These are phyloP conservation scores for Semicossyphus pulcher DNA, from an alignment of 2,113 vertebrate genomes.

Conservation along the genomic window DNA sequence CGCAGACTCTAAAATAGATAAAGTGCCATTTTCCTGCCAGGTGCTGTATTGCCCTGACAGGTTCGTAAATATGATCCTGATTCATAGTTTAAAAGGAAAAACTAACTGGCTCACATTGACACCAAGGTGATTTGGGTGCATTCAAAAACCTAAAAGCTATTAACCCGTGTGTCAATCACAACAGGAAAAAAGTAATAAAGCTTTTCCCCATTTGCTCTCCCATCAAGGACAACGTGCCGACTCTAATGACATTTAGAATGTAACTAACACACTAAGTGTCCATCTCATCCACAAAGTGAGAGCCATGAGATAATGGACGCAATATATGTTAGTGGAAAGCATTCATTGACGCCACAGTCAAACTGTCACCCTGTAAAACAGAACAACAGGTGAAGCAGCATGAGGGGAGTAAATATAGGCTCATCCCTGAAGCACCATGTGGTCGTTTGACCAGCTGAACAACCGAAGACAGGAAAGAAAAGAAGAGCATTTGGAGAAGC, in stretches of 20 bases:
- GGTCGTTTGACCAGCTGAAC: conserved; percentile 17
- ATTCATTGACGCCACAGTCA: conserved; percentile 56
- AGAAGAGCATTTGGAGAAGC: conserved; percentile 4
- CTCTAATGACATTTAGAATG: conserved; percentile 32
- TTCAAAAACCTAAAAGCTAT: conserved; percentile 3
- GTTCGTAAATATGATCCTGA: conserved; percentile 18
- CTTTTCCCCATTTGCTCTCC: not conserved
- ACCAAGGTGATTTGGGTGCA: not conserved
- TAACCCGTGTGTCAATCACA: conserved; percentile 6
- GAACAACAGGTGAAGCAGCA: conserved; percentile 75
- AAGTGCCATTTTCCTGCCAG: conserved; percentile 1
- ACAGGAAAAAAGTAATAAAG: not conserved
- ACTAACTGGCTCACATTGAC: not conserved
- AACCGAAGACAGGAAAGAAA: not conserved
- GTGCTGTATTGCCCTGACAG: not conserved
- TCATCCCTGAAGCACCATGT: conserved; percentile 53
- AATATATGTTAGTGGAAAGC: conserved; percentile 58
- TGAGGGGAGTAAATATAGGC: conserved; percentile 78
- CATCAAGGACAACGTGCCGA: conserved; percentile 10
- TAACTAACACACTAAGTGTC: not conserved
- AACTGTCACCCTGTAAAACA: conserved; percentile 77
- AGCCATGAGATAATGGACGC: conserved; percentile 32
- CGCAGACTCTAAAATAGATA: not conserved
- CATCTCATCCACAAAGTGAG: conserved; percentile 11
- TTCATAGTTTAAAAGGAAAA: conserved; percentile 10